Base-by-base conservation (phyloP, 2,113 vertebrate genomes). In the Xenus cinereus region DNA sequence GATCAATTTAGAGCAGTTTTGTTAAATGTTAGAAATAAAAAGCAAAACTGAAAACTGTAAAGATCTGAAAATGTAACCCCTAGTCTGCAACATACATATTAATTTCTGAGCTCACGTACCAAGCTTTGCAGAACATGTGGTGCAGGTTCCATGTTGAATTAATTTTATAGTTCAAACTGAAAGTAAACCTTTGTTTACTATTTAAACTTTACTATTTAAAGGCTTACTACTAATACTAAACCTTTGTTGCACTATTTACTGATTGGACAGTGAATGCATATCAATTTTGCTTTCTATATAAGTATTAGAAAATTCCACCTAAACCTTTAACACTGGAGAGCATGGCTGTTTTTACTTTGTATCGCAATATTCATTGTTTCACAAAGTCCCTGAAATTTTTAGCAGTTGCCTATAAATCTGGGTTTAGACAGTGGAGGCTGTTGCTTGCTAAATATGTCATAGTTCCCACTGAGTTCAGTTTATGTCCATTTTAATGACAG, bases 31-130 rank as follows among this genome's bases (percentile, higher is more conserved):
- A 53, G 32, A 79, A 93, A 67, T 28, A 10, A 0, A 35, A n/a
- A 21, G 12, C 1, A 4, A 45, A 72, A 57, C 67, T 43, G 54
- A 43, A 28, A 74, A 72, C 48, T 45, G 3, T 50, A 15, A 79
- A 71, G 26, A 41, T 78, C 6, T 60, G 51, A 84, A 78, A 94
- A 72, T 5, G 2, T 48, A 48, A 35, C 9, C 27, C 8, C 22
- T 69, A 20, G 8, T 37, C 57, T 83, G 35, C 30, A 79, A 19
- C 4, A 3, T 43, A 35, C 63, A 63, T 46, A 8, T 27, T 63
- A 0, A 0, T 74, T 84, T 93, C 46, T 72, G 74, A 68, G 59
- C 30, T 83, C 1, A 0, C 0, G 0, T 64, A 51, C 14, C 19
- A 48, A 39, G 19, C 22, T 60, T 60, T 72, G 19, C 33, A 45